These are phyloP conservation scores for Apogon talboti DNA, from an alignment of 2,797 vertebrate genomes.

Conservation along the genomic window DNA sequence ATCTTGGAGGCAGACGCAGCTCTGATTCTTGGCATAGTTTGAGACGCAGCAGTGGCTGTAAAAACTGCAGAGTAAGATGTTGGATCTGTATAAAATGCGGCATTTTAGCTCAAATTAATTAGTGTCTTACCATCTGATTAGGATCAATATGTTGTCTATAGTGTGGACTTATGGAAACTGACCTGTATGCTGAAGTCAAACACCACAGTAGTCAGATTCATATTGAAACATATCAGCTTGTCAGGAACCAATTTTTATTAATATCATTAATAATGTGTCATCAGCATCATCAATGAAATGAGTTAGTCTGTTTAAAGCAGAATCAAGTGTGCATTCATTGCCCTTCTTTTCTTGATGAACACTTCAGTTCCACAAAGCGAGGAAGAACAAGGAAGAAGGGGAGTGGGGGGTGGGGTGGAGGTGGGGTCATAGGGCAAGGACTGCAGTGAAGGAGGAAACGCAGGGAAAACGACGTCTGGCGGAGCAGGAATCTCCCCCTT, in stretches of 20 bases:
- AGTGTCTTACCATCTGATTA: not conserved
- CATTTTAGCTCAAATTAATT: not conserved
- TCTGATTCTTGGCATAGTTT: not conserved
- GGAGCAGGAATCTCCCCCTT: slow-evolving; percentile 83
- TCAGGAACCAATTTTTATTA: slow-evolving; percentile 86
- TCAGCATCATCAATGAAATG: slow-evolving; percentile 86
- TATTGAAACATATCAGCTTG: slow-evolving; percentile 83
- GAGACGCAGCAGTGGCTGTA: not conserved
- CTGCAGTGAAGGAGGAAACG: slow-evolving; percentile 84
- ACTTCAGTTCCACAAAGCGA: slow-evolving; percentile 91
- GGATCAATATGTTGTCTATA: not conserved
- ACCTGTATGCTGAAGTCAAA: slow-evolving; percentile 24
- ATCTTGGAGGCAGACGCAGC: not conserved
- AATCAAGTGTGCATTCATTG: slow-evolving; percentile 85
- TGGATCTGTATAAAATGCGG: not conserved
- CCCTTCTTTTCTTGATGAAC: slow-evolving; percentile 86
- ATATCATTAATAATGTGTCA: slow-evolving; percentile 85
- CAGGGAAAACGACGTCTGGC: slow-evolving; percentile 84
- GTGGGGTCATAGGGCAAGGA: slow-evolving; percentile 58
- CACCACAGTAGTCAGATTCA: slow-evolving; percentile 76
- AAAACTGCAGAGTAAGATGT: too few relatives aligned
- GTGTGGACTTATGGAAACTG: not conserved
- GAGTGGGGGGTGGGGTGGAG: not conserved
- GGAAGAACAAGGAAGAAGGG: slow-evolving; percentile 79
- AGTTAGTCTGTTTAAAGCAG: slow-evolving; percentile 86